Evolutionary conservation across 1,140 invertebrate genomes (phyloP), one percentile per base, ranked within the genome.

Genomic region (Pantala flavescens): DNA sequence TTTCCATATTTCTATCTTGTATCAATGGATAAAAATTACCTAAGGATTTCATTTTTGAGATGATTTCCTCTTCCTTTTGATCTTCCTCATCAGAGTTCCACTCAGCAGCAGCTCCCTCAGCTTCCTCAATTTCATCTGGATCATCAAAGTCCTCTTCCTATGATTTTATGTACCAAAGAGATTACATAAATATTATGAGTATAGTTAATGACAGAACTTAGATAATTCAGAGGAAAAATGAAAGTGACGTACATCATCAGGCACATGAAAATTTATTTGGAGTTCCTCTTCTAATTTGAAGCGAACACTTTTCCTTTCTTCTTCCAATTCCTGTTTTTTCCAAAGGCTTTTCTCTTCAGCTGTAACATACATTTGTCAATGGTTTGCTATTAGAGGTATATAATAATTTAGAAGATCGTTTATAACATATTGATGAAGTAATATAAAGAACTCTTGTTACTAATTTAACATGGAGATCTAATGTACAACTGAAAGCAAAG

Each of bases 271-370:
- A 10, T 81, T 79, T 70, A 81, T 82, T 73, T 82, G 79, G 0
- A 81, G 79, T 71, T 80, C 80, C 19, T 80, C 80, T 43, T 87
- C 85, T 49, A 89, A 80, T 80, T 88, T 88, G 76, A 90, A 90
- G 7, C 88, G 84, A 1, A 90, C 88, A 77, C 89, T 91, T 79
- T 92, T 93, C 49, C 88, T 88, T 77, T 91, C 89, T 70, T 91
- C 90, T 70, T 90, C 89, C 73, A 84, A 83, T 74, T 77, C 76
- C 43, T 77, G 76, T 71, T 71, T 74, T 5, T 73, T 72, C 76
- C 76, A 77, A 36, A 74, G 23, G 42, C 72, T 72, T 42, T 76
- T 81, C 81, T 77, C 80, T 81, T 75, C 84, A 81, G 71, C 84
- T 84, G 83, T 76, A 77, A 21, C 12, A 63, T 49, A n/a, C n/a